These are phyloP conservation scores for Heteromormyrus szaboi DNA, from an alignment of 2,797 vertebrate genomes.

Conservation along the genomic window DNA sequence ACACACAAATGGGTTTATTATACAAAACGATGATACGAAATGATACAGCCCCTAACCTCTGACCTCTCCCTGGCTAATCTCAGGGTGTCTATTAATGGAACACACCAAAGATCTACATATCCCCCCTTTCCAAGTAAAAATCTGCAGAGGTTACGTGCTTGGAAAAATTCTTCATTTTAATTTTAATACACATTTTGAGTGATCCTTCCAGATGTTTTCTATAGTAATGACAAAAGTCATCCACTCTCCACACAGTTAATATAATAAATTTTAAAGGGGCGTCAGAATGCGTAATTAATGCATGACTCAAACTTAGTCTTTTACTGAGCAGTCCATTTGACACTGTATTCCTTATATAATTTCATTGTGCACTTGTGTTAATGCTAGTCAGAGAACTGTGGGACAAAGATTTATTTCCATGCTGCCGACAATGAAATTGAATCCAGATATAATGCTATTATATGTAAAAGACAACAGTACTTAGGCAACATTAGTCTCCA, in stretches of 20 bases:
- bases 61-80: background rate
- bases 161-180: background rate
- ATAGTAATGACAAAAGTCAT: background rate
- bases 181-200: background rate
- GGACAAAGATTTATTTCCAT: background rate
- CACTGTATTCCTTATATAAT: background rate
- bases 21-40: background rate
- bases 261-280: background rate
- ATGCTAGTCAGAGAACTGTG: background rate
- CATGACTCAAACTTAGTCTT: background rate
- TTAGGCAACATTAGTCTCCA: background rate
- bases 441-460: constrained; percentile 1
- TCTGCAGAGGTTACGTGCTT: background rate
- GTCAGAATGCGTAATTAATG: background rate
- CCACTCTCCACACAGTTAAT: background rate
- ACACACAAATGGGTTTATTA: background rate
- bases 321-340: background rate
- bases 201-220: background rate
- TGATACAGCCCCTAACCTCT: background rate
- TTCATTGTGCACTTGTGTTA: constrained; percentile 9
- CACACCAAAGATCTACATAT: background rate
- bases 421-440: background rate
- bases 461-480: background rate
- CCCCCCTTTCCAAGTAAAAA: background rate
- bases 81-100: background rate